A percentile compares a stretch with the other conserved stretches of the same genome.
phyloP scores from a whole-genome alignment of 2,797 vertebrate genomes.

The Petrocephalus sullivani region DNA sequence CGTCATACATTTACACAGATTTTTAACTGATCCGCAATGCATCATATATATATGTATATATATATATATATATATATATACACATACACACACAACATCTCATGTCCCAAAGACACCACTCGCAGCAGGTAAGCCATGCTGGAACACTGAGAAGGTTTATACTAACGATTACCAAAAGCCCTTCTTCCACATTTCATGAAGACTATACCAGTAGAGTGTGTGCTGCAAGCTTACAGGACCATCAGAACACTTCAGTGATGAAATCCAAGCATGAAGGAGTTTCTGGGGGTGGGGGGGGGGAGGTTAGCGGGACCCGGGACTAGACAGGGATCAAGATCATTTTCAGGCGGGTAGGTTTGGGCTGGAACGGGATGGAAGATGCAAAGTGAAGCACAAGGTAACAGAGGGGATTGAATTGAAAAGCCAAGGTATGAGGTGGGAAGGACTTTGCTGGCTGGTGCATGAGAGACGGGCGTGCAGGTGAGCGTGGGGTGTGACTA shows the following conservation, averaged over 20 bases:
- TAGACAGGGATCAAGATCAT: background rate
- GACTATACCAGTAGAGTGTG: background rate
- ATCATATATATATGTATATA: too few species aligned
- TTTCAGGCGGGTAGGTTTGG: background rate
- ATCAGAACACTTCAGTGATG: background rate
- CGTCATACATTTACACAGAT: too few species aligned
- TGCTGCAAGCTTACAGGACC: background rate
- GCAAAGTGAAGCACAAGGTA: background rate
- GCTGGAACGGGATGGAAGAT: background rate
- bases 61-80: too few species aligned
- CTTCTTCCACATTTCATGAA: background rate
- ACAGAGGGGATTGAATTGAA: background rate
- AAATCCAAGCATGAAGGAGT: background rate
- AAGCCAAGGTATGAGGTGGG: background rate
- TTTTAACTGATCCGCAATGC: too few species aligned
- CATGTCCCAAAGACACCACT: background rate
- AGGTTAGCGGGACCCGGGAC: background rate
- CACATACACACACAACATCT: too few species aligned
- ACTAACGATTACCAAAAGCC: background rate
- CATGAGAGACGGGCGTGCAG: background rate
- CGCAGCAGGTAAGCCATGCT: background rate
- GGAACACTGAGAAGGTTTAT: background rate
- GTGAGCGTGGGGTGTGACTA: background rate
- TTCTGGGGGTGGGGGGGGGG: background rate
- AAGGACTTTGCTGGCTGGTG: background rate